Evolutionary conservation across 2,888 invertebrate genomes (phyloP).

Genomic region (Troilus luridus): DNA sequence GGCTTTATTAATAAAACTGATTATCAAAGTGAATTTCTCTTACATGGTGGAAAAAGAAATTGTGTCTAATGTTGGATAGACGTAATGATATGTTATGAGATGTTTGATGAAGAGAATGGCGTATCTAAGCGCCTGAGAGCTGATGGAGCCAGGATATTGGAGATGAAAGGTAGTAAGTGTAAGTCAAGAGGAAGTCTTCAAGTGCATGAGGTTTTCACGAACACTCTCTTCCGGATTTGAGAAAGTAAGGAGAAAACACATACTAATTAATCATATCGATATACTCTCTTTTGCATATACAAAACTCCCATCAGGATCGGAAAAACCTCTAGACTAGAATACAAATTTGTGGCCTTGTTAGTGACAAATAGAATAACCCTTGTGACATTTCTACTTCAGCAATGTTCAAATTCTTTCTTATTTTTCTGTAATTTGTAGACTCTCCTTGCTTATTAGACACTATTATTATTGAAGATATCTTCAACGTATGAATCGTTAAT

Average conservation of each 20-base stretch:
- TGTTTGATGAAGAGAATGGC: neutral
- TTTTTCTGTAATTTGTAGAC: too few relatives aligned
- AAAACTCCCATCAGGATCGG: neutral
- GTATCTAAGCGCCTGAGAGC: neutral
- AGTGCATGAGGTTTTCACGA: neutral
- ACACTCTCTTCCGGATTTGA: neutral
- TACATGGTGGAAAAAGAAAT: neutral
- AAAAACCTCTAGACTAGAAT: neutral
- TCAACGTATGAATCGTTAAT: too few relatives aligned
- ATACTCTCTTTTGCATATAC: neutral
- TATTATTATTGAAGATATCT: too few relatives aligned
- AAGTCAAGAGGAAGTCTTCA: neutral
- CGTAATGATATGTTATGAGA: neutral
- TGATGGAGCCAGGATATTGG: neutral
- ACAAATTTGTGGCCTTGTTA: too few relatives aligned
- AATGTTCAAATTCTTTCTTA: too few relatives aligned
- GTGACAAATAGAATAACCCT: too few relatives aligned
- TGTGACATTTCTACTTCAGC: too few relatives aligned
- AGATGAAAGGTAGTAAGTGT: constrained; percentile 1
- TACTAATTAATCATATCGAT: neutral
- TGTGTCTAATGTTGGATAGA: too few relatives aligned
- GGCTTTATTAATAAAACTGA: too few relatives aligned
- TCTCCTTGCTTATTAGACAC: too few relatives aligned
- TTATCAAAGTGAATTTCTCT: neutral
- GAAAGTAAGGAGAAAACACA: neutral